Conservation (phyloP, 2,113 vertebrate species). For the Melanocharis versteri region DNA sequence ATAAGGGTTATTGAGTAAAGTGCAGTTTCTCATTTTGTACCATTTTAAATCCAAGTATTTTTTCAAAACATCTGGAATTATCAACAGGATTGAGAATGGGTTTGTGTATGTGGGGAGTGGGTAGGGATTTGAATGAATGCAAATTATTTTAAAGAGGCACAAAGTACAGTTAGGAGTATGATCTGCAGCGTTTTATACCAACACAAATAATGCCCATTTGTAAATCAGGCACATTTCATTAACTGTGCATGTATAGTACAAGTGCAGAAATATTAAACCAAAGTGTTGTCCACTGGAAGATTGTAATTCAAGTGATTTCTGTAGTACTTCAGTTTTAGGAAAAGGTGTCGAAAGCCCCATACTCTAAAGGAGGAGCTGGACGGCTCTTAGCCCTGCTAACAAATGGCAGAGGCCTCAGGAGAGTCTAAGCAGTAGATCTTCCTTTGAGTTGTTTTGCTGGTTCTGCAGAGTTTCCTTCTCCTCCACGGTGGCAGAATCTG, state of each 20-base stretch:
- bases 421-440: not conserved
- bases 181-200: not conserved
- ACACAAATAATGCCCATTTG: not conserved
- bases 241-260: not conserved
- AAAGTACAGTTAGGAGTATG: not conserved
- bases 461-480: not conserved
- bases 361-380: not conserved
- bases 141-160: slow-evolving; percentile 9
- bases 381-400: not conserved
- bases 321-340: not conserved
- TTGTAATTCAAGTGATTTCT: not conserved
- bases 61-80: slow-evolving; percentile 26
- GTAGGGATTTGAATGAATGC: not conserved
- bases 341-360: not conserved
- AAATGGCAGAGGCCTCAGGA: not conserved
- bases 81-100: not conserved
- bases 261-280: not conserved
- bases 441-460: not conserved
- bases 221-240: not conserved
- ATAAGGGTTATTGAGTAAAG: not conserved
- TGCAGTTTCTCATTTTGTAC: slow-evolving; percentile 25
- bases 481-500: not conserved
- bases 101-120: not conserved
- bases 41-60: slow-evolving; percentile 30
- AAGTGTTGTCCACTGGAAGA: not conserved